phyloP scores from a whole-genome alignment of 2,888 invertebrate species.

The Agrotis puta region DNA sequence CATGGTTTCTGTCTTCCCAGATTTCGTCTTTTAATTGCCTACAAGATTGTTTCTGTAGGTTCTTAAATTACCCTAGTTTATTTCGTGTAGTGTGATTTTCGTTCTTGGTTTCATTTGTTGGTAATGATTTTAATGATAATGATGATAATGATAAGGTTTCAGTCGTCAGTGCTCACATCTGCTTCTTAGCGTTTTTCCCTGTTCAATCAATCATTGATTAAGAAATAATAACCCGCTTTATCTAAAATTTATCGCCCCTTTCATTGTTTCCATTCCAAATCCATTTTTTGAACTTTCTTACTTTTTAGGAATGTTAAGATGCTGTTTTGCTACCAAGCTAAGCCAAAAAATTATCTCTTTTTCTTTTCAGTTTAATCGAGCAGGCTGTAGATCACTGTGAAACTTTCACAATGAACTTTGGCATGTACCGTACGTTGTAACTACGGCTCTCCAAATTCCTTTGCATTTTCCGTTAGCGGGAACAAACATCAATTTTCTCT shows the following conservation, averaged over 20 bases:
- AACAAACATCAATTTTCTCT: not conserved
- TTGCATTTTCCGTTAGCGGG: not conserved
- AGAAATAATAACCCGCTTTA: not conserved
- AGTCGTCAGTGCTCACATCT: not conserved
- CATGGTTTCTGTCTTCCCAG: constrained; percentile 8
- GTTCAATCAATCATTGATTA: no score
- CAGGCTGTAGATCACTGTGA: not conserved
- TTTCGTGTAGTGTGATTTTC: not conserved
- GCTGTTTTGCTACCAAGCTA: not conserved
- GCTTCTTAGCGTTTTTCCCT: no score
- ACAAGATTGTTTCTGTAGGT: constrained; percentile 1
- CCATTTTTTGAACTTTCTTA: not conserved
- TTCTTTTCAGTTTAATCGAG: not conserved
- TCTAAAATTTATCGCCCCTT: not conserved
- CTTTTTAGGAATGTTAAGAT: not conserved
- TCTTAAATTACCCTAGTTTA: constrained; percentile 6
- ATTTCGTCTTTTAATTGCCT: constrained; percentile 2
- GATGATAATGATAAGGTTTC: no score
- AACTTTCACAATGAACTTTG: not conserved
- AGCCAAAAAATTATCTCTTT: not conserved
- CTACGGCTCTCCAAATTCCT: not conserved
- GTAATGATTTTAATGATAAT: not conserved
- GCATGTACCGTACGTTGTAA: not conserved
- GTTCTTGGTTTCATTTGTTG: not conserved
- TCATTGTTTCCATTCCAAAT: not conserved